Conservation (phyloP, 2,888 invertebrate genomes). For the Leucania comma region DNA sequence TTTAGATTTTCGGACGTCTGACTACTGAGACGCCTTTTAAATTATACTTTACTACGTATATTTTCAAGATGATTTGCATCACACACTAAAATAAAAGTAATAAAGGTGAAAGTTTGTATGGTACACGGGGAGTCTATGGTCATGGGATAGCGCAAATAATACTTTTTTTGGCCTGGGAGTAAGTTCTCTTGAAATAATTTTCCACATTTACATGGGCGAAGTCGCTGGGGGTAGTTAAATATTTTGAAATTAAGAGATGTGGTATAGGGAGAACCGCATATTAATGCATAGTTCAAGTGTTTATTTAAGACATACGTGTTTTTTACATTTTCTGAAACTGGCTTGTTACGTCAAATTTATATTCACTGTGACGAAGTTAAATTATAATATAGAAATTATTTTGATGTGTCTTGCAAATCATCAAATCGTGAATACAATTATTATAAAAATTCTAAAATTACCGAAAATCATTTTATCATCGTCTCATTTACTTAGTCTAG, state of each 20-base stretch:
- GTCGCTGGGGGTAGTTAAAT: no score
- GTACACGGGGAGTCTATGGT: no score
- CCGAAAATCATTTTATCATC: conserved; percentile 4
- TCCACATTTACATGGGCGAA: no score
- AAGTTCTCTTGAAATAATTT: no score
- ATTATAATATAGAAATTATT: background rate
- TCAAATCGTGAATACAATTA: conserved; percentile 7
- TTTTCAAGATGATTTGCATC: conserved; percentile 36
- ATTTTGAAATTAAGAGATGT: background rate
- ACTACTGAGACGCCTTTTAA: conserved; percentile 1
- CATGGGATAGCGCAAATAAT: no score
- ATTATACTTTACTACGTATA: background rate
- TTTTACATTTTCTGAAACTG: background rate
- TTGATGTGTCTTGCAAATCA: conserved; percentile 36
- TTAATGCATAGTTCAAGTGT: background rate
- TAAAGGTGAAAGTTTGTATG: no score
- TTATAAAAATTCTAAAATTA: conserved; percentile 16
- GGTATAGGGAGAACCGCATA: background rate
- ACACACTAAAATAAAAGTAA: conserved; percentile 11
- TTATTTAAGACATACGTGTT: background rate
- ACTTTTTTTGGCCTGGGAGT: no score
- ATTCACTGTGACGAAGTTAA: background rate
- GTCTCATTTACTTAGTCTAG: conserved; percentile 35
- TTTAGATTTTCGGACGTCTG: conserved; percentile 23
- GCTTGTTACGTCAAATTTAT: background rate